Conservation (phyloP, 2,888 invertebrate species). For the Nomada fabriciana region DNA sequence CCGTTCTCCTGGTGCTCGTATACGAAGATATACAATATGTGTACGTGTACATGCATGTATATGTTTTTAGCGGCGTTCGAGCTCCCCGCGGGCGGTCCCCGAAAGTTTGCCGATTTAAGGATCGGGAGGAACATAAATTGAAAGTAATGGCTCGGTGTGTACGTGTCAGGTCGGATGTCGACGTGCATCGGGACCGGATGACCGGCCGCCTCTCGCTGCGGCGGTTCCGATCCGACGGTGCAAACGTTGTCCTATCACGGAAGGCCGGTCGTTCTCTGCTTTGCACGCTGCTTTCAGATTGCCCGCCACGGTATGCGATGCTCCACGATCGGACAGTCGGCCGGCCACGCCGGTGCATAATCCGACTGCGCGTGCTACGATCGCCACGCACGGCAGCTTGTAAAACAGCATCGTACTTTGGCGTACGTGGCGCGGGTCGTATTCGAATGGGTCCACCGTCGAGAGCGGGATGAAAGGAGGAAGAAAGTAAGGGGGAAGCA, state of each 20-base stretch:
- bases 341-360: constrained; percentile 39
- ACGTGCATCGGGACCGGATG: constrained; percentile 61
- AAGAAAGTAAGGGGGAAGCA: constrained; percentile 22
- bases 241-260: constrained; percentile 78
- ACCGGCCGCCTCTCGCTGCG: constrained; percentile 59
- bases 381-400: constrained; percentile 68
- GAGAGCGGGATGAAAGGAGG: neutral
- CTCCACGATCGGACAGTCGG: neutral
- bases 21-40: neutral
- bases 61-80: constrained; percentile 59
- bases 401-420: constrained; percentile 54
- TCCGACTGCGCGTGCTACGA: constrained; percentile 56
- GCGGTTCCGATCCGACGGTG: constrained; percentile 55
- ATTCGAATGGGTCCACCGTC: constrained; percentile 1
- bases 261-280: constrained; percentile 57
- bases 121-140: constrained; percentile 81
- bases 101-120: constrained; percentile 78
- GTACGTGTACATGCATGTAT: neutral
- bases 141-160: constrained; percentile 79
- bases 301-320: constrained; percentile 25
- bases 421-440: constrained; percentile 23
- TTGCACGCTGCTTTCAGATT: neutral
- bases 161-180: constrained; percentile 73
- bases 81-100: constrained; percentile 75
- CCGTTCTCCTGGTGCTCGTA: constrained; percentile 2